Percentiles rank a stretch among this genome's conserved stretches.
Conservation (phyloP, 2,888 invertebrate species). For the Pristionchus japonicus region DNA sequence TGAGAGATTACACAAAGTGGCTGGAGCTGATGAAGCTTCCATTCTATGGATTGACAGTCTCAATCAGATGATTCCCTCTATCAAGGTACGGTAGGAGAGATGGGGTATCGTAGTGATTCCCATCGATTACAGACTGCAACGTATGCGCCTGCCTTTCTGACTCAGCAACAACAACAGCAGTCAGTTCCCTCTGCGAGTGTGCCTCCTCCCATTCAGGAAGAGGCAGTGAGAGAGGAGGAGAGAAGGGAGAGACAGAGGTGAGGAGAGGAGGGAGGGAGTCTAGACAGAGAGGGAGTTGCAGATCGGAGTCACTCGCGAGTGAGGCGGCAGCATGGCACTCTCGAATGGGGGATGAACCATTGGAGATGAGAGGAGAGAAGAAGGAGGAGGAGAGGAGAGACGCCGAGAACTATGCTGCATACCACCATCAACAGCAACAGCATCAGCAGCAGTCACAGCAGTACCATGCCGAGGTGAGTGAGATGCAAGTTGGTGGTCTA, state of each 20-base stretch:
- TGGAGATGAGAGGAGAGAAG: slow-evolving; percentile 53
- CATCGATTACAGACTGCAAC: background rate
- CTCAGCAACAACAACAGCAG: background rate
- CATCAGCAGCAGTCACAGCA: background rate
- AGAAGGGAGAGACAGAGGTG: background rate
- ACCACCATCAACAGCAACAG: background rate
- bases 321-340: slow-evolving; percentile 63
- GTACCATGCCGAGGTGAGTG: background rate
- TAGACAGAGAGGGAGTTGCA: background rate
- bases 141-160: background rate
- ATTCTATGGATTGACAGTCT: slow-evolving; percentile 58
- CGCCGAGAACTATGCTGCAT: background rate
- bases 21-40: slow-evolving; percentile 53
- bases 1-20: slow-evolving; percentile 56
- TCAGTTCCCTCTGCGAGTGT: background rate
- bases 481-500: background rate
- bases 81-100: background rate
- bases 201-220: background rate
- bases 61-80: slow-evolving; percentile 48
- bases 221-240: background rate
- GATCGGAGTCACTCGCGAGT: slow-evolving; percentile 44
- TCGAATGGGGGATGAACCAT: slow-evolving; percentile 55
- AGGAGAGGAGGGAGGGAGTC: background rate
- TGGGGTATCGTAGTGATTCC: background rate
- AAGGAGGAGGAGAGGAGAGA: slow-evolving; percentile 42